phyloP scores from a whole-genome alignment of 2,797 vertebrate species.

The Cirrhinus mrigala region DNA sequence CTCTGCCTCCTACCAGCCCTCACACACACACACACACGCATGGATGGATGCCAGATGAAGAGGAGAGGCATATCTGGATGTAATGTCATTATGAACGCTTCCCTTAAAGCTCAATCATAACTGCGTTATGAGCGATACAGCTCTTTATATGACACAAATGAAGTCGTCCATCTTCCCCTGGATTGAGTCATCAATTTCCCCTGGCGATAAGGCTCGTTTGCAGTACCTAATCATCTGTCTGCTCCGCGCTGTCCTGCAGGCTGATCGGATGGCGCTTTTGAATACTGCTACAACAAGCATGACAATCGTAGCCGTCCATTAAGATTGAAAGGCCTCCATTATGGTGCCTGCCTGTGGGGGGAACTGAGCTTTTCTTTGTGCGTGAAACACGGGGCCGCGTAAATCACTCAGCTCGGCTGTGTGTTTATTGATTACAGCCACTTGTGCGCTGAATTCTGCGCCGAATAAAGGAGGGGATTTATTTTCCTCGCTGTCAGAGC shows the following conservation, averaged over 20 bases:
- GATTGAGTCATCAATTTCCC: constrained; percentile 97
- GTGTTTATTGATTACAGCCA: constrained; percentile 96
- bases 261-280: constrained; percentile 96
- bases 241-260: constrained; percentile 89
- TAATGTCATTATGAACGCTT: constrained; percentile 98
- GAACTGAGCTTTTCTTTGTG: constrained; percentile 91
- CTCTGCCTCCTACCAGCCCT: constrained; percentile 38
- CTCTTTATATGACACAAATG: constrained; percentile 95
- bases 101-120: constrained; percentile 97
- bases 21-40: constrained; percentile 65
- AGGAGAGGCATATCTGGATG: constrained; percentile 92
- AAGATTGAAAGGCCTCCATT: constrained; percentile 94
- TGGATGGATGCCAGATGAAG: constrained; percentile 96
- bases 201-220: constrained; percentile 95
- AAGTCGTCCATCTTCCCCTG: constrained; percentile 94
- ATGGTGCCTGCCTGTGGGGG: constrained; percentile 88
- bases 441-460: constrained; percentile 94
- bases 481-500: constrained; percentile 98
- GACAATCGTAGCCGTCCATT: constrained; percentile 92
- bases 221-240: constrained; percentile 98
- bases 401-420: constrained; percentile 91
- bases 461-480: constrained; percentile 96
- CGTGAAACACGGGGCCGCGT: constrained; percentile 93
- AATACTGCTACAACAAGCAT: constrained; percentile 91
- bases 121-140: constrained; percentile 95